phyloP scores from a whole-genome alignment of 2,797 vertebrate genomes.

The Emydoidea blandingii region DNA sequence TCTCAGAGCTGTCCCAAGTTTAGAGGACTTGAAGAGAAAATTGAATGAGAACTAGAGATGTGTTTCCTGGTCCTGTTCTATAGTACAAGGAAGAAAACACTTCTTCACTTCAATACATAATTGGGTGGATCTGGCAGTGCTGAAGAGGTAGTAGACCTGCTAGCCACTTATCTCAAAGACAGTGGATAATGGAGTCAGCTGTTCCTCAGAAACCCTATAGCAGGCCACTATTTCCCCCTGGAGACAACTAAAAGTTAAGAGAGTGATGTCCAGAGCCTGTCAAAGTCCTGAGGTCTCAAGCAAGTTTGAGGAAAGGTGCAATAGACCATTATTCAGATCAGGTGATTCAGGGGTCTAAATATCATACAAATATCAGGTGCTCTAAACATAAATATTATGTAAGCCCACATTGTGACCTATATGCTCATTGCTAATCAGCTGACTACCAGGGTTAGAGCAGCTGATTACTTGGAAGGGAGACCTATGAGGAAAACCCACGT shows the following conservation, averaged over 20 bases:
- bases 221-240: background rate
- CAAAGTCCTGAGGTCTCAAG: background rate
- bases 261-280: background rate
- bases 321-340: background rate
- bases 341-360: background rate
- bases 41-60: background rate
- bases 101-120: background rate
- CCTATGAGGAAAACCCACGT: background rate
- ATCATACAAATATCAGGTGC: background rate
- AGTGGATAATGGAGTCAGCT: background rate
- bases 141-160: background rate
- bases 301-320: background rate
- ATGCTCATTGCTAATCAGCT: background rate
- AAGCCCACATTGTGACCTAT: background rate
- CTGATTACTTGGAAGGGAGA: background rate
- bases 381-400: background rate
- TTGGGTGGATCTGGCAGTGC: background rate
- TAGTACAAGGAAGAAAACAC: background rate
- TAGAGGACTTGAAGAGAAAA: background rate
- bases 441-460: background rate
- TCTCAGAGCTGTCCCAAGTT: too few relatives aligned
- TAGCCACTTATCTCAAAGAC: background rate
- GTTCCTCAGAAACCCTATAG: background rate
- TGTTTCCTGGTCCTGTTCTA: background rate
- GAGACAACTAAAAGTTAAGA: background rate